Evolutionary conservation across 2,113 vertebrate genomes (phyloP), one percentile per base, ranked within the genome.

Genomic region (Falco punctatus): DNA sequence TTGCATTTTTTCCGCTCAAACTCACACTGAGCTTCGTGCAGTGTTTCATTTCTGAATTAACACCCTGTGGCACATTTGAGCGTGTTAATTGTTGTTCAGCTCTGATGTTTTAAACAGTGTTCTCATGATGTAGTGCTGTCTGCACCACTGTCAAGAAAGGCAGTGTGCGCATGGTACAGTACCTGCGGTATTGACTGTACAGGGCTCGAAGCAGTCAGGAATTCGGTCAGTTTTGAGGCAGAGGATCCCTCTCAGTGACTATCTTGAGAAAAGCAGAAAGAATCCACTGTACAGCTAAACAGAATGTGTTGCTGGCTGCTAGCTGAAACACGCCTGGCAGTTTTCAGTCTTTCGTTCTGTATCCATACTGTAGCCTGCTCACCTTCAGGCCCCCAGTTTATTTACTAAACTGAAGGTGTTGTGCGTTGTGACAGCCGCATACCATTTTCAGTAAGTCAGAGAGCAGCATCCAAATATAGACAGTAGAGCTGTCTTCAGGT

Each of bases 131-230:
- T 20, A 15, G 20, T 33, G 33, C 61, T 48, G n/a, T 23, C 66
- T 51, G 46, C 4, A 4, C n/a, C 11, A 1, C 55, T 35, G 67
- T 51, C 17, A 28, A 30, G 38, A 33, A 51, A 22, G 30, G 46
- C 65, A 51, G 46, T 2, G 4, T 13, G 20, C 11, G 61, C 46
- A 1, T 12, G 13, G 17, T 35, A 35, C 1, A 10, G 6, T 27
- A 24, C 55, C 58, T 49, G 77, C 13, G 3, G 42, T 11, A 12
- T 18, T 9, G 52, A 17, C 30, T 6, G 17, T 30, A 9, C 27
- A 4, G 35, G 27, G 42, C 65, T 46, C 5, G 33, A 30, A 38
- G 57, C 30, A 1, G 28, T 16, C 15, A 5, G n/a, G 58, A 35
- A 7, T 21, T 22, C 17, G 66, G 9, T 85, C 20, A 15, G 33